Evolutionary conservation across 30 jellyfish, hydroid and myxozoan genomes (phyloP).

Genomic region (Hydractinia echinata): DNA sequence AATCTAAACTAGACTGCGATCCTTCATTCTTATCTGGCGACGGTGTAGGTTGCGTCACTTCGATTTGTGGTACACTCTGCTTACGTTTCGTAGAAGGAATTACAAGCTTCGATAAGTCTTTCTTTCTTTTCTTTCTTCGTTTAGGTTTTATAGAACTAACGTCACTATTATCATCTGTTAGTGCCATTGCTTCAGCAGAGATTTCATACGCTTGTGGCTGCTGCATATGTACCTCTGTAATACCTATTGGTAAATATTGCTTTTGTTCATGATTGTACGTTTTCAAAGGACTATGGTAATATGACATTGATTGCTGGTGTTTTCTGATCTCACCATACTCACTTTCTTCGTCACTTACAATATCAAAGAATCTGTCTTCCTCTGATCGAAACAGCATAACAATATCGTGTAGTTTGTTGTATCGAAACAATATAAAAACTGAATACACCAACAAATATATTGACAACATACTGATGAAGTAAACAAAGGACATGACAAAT

Average conservation of each 20-base stretch:
- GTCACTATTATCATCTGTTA: background rate
- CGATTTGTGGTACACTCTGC: background rate
- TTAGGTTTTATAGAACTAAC: background rate
- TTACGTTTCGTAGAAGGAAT: background rate
- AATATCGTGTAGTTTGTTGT: background rate
- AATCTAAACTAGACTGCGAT: background rate
- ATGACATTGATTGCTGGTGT: background rate
- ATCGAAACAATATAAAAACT: constrained; percentile 2
- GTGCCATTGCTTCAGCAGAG: background rate
- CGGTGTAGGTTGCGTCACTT: no score
- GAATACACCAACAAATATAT: constrained; percentile 16
- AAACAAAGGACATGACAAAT: background rate
- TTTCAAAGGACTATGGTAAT: background rate
- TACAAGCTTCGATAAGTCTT: background rate
- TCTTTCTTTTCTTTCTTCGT: background rate
- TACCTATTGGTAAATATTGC: background rate
- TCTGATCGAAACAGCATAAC: background rate
- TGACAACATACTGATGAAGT: background rate
- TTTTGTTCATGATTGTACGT: background rate
- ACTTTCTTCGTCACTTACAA: background rate
- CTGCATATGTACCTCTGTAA: background rate
- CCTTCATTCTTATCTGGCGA: no score
- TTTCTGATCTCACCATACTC: background rate
- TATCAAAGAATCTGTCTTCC: background rate
- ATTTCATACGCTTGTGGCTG: background rate